Percentiles rank a stretch among this genome's conserved stretches.
phyloP scores from a whole-genome alignment of 2,888 invertebrate species.

The Drosophila kokeensis region DNA sequence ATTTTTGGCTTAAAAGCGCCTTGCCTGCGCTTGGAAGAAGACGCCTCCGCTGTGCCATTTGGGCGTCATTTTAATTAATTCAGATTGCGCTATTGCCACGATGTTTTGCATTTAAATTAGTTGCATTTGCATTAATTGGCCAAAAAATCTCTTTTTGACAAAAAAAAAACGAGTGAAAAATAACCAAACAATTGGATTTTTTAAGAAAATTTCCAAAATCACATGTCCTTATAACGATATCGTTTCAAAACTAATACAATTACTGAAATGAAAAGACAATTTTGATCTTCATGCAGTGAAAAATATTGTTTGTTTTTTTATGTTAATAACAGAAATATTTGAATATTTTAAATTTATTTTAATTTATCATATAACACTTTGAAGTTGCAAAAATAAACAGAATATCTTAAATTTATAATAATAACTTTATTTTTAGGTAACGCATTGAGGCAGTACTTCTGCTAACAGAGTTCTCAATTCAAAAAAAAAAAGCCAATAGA shows the following conservation, averaged over 20 bases:
- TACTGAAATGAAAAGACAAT: neutral
- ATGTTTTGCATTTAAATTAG: slow-evolving; percentile 80
- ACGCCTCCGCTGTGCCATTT: neutral
- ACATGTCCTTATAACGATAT: neutral
- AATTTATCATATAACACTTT: too few relatives aligned
- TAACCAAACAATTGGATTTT: neutral
- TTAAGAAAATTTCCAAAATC: neutral
- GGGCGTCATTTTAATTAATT: slow-evolving; percentile 12
- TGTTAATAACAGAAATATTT: neutral
- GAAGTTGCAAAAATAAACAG: neutral
- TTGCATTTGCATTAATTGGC: slow-evolving; percentile 43
- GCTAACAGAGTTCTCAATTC: neutral
- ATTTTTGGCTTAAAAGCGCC: neutral
- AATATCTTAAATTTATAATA: neutral
- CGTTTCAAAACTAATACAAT: too few relatives aligned
- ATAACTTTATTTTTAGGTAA: neutral
- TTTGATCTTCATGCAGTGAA: neutral
- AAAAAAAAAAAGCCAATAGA: neutral
- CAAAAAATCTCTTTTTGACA: neutral
- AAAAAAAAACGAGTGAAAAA: neutral
- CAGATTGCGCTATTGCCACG: slow-evolving; percentile 73
- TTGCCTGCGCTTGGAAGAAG: neutral
- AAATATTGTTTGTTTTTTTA: neutral
- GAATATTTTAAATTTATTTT: too few relatives aligned
- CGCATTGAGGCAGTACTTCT: neutral